Percentiles rank a stretch among this genome's conserved stretches.
These are phyloP conservation scores for Anastrepha ludens DNA, from an alignment of 1,140 invertebrate species.

Conservation along the genomic window DNA sequence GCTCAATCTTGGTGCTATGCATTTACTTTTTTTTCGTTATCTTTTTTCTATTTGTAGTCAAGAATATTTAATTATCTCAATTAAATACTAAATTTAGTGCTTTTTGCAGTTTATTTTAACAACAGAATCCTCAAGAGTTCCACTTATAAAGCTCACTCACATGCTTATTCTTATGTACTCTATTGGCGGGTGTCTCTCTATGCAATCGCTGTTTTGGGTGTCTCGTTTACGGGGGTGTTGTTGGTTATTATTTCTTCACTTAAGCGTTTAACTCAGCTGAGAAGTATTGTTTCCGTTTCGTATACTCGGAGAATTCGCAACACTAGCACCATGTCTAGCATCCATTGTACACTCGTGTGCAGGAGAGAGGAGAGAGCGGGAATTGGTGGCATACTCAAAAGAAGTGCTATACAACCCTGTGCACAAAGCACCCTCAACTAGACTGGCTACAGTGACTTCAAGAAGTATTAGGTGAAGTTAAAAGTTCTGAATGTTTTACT, in stretches of 20 bases:
- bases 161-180: not conserved
- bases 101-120: not conserved
- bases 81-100: not conserved
- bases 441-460: not conserved
- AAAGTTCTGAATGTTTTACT: not conserved
- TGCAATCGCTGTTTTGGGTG: not conserved
- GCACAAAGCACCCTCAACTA: not conserved
- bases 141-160: not conserved
- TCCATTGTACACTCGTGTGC: not conserved
- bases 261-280: constrained; percentile 5
- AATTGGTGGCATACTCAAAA: constrained; percentile 38
- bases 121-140: not conserved
- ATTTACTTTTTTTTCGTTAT: not conserved
- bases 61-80: not conserved
- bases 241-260: constrained; percentile 12
- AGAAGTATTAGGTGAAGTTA: not conserved
- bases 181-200: not conserved
- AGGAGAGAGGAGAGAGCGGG: not conserved
- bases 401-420: constrained; percentile 35
- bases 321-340: constrained; percentile 34
- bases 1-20: not conserved
- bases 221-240: constrained; percentile 8
- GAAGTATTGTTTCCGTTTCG: not conserved
- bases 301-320: constrained; percentile 40
- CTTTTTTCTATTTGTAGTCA: too few species aligned